Conservation (phyloP, 2,797 vertebrate species). For the Microctenopoma lineatum region DNA sequence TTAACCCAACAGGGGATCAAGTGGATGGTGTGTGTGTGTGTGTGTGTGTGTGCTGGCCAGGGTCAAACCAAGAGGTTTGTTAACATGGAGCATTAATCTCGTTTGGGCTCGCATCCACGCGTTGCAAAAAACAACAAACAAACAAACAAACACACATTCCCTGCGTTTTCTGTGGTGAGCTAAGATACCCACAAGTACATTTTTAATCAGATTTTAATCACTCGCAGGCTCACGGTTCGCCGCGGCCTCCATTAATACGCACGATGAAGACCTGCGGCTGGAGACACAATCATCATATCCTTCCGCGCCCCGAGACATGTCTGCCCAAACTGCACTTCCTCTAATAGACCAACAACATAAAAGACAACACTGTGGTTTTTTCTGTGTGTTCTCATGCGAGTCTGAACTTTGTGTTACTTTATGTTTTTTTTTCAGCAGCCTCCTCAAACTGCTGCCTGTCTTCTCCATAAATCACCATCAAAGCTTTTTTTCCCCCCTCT, state of each 20-base stretch:
- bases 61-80: constrained; percentile 52
- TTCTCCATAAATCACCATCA: constrained; percentile 6
- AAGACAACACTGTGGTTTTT: constrained; percentile 3
- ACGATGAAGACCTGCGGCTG: constrained; percentile 5
- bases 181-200: constrained; percentile 55
- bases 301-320: not conserved
- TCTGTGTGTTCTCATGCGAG: constrained; percentile 1
- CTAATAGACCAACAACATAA: not conserved
- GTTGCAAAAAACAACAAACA: constrained; percentile 14
- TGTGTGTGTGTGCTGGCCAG: constrained; percentile 9
- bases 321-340: not conserved
- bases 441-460: not conserved
- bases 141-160: constrained; percentile 26
- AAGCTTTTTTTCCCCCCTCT: not conserved
- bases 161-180: constrained; percentile 30
- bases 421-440: not conserved
- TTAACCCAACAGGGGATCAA: constrained; percentile 34
- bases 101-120: constrained; percentile 36
- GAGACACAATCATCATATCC: not conserved
- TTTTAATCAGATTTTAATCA: constrained; percentile 69
- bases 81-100: constrained; percentile 64
- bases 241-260: constrained; percentile 20
- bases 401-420: not conserved
- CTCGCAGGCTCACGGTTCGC: constrained; percentile 21
- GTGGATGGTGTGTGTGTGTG: constrained; percentile 9